Conservation (phyloP, 2,888 invertebrate genomes). For the Drosophila antonietae region DNA sequence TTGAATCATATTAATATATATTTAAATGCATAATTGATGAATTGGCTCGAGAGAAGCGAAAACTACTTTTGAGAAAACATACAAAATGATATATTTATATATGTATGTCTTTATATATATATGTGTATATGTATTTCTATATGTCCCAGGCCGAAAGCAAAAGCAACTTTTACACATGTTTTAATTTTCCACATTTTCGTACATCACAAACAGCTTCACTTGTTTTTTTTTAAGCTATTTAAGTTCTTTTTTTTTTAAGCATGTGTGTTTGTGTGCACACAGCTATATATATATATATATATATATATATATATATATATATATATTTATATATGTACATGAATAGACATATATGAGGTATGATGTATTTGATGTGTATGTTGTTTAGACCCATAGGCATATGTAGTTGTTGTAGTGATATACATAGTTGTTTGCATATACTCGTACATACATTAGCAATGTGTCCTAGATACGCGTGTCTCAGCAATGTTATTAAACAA, state of each 20-base stretch:
- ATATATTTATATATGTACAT: neutral
- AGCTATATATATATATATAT: neutral
- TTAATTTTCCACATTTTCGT: too few species aligned
- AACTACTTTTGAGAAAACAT: slow-evolving; percentile 17
- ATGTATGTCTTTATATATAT: neutral
- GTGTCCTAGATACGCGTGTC: slow-evolving; percentile 7
- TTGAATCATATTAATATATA: slow-evolving; percentile 2
- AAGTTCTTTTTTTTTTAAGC: neutral
- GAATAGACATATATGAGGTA: neutral
- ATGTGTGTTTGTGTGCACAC: neutral
- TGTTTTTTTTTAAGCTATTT: too few species aligned
- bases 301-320: too few species aligned
- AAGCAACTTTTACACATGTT: neutral
- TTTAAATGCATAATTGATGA: too few species aligned
- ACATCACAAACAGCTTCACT: slow-evolving; percentile 2
- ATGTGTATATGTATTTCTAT: neutral
- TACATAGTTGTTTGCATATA: too few species aligned
- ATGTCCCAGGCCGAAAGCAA: neutral
- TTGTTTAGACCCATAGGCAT: slow-evolving; percentile 10
- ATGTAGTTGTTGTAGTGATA: slow-evolving; percentile 42
- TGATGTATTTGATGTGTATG: slow-evolving; percentile 9
- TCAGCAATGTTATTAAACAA: neutral
- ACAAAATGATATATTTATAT: neutral
- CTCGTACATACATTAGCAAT: too few species aligned
- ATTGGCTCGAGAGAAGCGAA: too few species aligned